A percentile compares a stretch with the other conserved stretches of the same genome.
Evolutionary conservation across 2,113 vertebrate genomes (phyloP).

Genomic region (Lagenorhynchus albirostris): DNA sequence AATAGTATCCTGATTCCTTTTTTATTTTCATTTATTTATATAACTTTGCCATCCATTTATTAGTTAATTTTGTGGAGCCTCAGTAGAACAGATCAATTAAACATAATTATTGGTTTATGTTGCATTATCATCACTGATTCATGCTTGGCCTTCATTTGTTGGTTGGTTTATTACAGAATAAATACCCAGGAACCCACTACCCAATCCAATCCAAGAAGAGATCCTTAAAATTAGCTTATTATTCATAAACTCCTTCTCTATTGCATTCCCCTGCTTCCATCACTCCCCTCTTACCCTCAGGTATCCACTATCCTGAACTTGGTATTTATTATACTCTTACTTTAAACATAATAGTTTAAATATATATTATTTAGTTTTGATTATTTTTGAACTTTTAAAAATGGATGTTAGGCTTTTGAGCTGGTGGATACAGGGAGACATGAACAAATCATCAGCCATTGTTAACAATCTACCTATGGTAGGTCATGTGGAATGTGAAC

Average conservation of each 20-base stretch:
- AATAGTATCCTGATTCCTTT: neutral
- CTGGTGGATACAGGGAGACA: neutral
- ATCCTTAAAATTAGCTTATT: neutral
- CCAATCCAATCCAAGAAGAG: neutral
- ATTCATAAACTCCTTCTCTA: neutral
- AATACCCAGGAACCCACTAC: neutral
- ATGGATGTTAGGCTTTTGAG: neutral
- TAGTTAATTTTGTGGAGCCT: neutral
- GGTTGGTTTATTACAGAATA: neutral
- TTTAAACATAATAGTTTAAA: neutral
- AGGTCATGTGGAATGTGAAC: neutral
- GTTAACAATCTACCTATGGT: neutral
- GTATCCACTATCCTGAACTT: neutral
- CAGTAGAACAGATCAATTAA: neutral
- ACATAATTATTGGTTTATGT: conserved; percentile 2
- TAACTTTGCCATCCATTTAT: neutral
- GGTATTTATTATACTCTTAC: neutral
- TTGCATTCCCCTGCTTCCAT: neutral
- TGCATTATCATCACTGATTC: neutral
- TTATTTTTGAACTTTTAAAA: neutral
- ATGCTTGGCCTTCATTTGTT: neutral
- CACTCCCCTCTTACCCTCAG: neutral
- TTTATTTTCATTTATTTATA: neutral
- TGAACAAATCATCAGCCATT: neutral
- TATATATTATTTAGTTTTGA: neutral